phyloP scores from a whole-genome alignment of 2,888 invertebrate species.

The Anthophora plumipes region DNA sequence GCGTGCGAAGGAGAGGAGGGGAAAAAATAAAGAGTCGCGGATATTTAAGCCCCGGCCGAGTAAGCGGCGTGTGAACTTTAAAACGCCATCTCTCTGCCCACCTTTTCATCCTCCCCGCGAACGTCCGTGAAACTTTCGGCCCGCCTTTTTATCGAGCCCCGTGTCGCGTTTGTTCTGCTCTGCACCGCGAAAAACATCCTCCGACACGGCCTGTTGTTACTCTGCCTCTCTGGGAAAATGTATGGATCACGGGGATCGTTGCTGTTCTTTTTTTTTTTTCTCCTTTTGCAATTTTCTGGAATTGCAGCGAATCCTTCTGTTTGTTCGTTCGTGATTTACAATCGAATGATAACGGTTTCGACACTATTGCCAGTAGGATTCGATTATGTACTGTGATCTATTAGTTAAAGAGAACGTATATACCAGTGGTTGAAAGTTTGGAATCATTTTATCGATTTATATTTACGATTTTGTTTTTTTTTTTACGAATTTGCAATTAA shows the following conservation, averaged over 20 bases:
- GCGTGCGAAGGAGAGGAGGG: too few species aligned
- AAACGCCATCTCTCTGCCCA: neutral
- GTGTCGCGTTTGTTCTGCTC: neutral
- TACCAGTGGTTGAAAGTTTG: too few species aligned
- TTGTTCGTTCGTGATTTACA: neutral
- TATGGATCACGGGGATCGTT: too few species aligned
- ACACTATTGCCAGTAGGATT: too few species aligned
- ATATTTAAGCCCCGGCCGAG: conserved; percentile 33
- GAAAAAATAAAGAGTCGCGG: conserved; percentile 21
- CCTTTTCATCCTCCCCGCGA: conserved; percentile 12
- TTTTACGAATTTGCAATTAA: too few species aligned
- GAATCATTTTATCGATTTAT: too few species aligned
- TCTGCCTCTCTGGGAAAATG: neutral
- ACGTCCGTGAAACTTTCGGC: conserved; percentile 13
- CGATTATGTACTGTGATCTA: too few species aligned
- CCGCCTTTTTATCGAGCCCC: conserved; percentile 12
- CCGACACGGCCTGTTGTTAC: neutral
- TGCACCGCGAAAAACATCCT: conserved; percentile 1
- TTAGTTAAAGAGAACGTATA: too few species aligned
- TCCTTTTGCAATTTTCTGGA: neutral
- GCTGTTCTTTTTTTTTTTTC: too few species aligned
- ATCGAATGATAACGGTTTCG: neutral
- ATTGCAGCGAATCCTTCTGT: neutral
- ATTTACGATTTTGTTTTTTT: too few species aligned
- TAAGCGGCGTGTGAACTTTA: conserved; percentile 35